Percentiles rank a stretch among this genome's conserved stretches.
Evolutionary conservation across 1,140 invertebrate species (phyloP).

Genomic region (Ceratina calcarata): DNA sequence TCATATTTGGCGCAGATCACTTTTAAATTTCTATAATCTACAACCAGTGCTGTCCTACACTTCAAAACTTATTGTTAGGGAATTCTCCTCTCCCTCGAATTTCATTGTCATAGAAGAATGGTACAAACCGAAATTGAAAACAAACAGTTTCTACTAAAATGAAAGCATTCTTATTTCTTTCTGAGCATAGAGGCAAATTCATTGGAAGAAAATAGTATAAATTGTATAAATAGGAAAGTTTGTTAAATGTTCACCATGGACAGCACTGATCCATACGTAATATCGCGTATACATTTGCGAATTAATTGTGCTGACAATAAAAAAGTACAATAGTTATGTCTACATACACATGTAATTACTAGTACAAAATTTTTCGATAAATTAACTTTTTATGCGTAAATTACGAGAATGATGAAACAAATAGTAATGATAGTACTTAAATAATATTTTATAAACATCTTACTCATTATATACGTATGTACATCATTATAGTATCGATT

Average conservation of each 20-base stretch:
- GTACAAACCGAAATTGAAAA: too few relatives aligned
- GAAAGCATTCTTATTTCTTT: not conserved
- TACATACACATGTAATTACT: slow-evolving; percentile 23
- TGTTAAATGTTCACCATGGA: not conserved
- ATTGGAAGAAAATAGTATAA: not conserved
- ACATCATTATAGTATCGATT: slow-evolving; percentile 46
- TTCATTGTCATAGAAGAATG: not conserved
- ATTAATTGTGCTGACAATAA: slow-evolving; percentile 42
- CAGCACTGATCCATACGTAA: slow-evolving; percentile 26
- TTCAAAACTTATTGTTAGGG: not conserved
- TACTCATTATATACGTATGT: slow-evolving; percentile 53
- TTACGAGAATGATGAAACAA: slow-evolving; percentile 45
- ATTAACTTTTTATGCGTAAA: slow-evolving; percentile 2
- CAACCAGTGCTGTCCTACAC: not conserved
- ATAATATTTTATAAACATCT: slow-evolving; percentile 50
- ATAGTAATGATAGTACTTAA: slow-evolving; percentile 50
- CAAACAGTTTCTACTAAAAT: not conserved
- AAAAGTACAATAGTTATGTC: slow-evolving; percentile 39
- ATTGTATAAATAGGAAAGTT: not conserved
- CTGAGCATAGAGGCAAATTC: not conserved
- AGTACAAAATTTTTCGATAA: slow-evolving; percentile 27
- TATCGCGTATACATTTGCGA: slow-evolving; percentile 36
- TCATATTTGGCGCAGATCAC: slow-evolving; percentile 75
- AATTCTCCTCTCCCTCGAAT: not conserved
- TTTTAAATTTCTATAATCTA: slow-evolving; percentile 64